phyloP scores from a whole-genome alignment of 1,140 invertebrate species.

The Drosophila murphyi region DNA sequence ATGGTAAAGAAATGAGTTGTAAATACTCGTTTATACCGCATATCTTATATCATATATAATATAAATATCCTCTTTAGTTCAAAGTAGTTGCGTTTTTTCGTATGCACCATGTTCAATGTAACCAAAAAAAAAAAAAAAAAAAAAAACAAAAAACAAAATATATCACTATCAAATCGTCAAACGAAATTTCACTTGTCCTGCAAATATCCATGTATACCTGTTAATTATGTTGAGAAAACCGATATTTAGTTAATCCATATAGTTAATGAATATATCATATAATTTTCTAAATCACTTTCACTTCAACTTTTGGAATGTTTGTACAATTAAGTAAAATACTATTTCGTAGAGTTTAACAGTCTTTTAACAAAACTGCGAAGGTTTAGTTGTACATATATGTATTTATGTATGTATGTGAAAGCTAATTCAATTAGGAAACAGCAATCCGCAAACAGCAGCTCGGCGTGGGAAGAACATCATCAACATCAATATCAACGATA shows the following conservation, averaged over 20 bases:
- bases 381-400: slow-evolving; percentile 64
- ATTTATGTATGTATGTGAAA: slow-evolving; percentile 8
- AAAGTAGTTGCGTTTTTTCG: slow-evolving; percentile 72
- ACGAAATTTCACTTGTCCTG: slow-evolving; percentile 42
- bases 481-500: background rate
- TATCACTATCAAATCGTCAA: slow-evolving; percentile 14
- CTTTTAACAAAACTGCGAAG: slow-evolving; percentile 80
- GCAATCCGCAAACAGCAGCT: slow-evolving; percentile 35
- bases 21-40: slow-evolving; percentile 6
- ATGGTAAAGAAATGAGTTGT: slow-evolving; percentile 87
- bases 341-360: slow-evolving; percentile 66
- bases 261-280: slow-evolving; percentile 30
- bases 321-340: slow-evolving; percentile 44
- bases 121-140: slow-evolving; percentile 7
- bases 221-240: slow-evolving; percentile 50
- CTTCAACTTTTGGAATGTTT: slow-evolving; percentile 76
- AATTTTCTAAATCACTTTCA: slow-evolving; percentile 50
- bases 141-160: slow-evolving; percentile 1
- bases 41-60: slow-evolving; percentile 22
- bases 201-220: slow-evolving; percentile 28
- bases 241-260: slow-evolving; percentile 52
- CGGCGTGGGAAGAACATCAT: slow-evolving; percentile 52
- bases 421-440: slow-evolving; percentile 17
- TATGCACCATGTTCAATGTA: slow-evolving; percentile 75
- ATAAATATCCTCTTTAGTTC: slow-evolving; percentile 58